Base-by-base conservation (phyloP, 2,888 invertebrate genomes). In the Ectropis crepuscularia region DNA sequence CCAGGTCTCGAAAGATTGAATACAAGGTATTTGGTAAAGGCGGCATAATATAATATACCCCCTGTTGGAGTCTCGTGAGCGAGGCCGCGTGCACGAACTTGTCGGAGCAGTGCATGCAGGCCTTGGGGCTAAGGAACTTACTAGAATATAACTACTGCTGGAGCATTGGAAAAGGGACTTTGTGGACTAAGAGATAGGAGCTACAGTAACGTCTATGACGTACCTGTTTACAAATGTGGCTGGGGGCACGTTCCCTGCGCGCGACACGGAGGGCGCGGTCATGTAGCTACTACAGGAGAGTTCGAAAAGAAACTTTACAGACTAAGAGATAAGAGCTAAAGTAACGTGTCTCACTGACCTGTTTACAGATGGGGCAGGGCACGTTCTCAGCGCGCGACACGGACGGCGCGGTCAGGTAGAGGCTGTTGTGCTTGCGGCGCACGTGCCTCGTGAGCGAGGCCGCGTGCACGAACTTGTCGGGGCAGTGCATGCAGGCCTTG, bases 31-130 rank as follows among this genome's bases (percentile, higher is more conserved):
- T n/a, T n/a, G n/a, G n/a, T n/a, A n/a, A n/a, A n/a, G n/a, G n/a
- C n/a, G n/a, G n/a, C n/a, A n/a, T n/a, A n/a, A n/a, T n/a, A n/a
- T n/a, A n/a, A n/a, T n/a, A n/a, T n/a, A n/a, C n/a, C n/a, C n/a
- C n/a, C n/a, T n/a, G n/a, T n/a, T n/a, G n/a, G n/a, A n/a, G n/a
- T n/a, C n/a, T n/a, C n/a, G n/a, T n/a, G 73, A 98, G 92, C 76
- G 96, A 96, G 6, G 97, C 95, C 74, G 95, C 94, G 89, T 98
- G 97, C 67, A 97, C 95, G 86, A 98, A 98, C 78, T 97, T 96
- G 89, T 97, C 97, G 79, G 95, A 96, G 90, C 98, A 98, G 81
- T 96, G 95, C 5, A 95, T 94, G 87, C 98, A 98, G 49, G 96
- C 95, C 85, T 97, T 96, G 41, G 97, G 97, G 80, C 95, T 95